Conservation (phyloP, 2,113 vertebrate genomes). For the Myxocyprinus asiaticus region DNA sequence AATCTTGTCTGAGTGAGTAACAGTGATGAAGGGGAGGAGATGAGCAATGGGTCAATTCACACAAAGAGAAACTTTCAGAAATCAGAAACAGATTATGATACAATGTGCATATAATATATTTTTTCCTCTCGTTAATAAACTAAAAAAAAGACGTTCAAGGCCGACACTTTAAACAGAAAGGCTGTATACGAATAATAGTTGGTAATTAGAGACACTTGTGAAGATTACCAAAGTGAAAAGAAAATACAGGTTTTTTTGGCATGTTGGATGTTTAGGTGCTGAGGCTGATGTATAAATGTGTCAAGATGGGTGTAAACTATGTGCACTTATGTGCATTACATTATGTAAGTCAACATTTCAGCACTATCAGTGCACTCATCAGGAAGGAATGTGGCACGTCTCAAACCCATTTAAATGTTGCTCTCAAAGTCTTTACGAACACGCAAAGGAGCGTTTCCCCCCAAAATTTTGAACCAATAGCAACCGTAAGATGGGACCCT, state of each 20-base stretch:
- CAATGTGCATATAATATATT: not conserved
- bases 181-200: not conserved
- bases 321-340: conserved; percentile 49
- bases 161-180: not conserved
- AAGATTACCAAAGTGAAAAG: conserved; percentile 17
- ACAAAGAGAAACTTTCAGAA: too few relatives aligned
- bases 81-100: not conserved
- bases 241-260: conserved; percentile 18
- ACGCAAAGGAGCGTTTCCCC: conserved; percentile 84
- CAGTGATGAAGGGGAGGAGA: too few relatives aligned
- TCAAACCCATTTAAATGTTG: conserved; percentile 32
- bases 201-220: conserved; percentile 26
- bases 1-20: too few relatives aligned
- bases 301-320: conserved; percentile 49
- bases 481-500: not conserved
- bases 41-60: too few relatives aligned
- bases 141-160: not conserved
- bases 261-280: conserved; percentile 48
- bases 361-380: conserved; percentile 56
- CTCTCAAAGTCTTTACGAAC: conserved; percentile 58
- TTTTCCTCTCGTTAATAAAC: not conserved
- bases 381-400: conserved; percentile 48
- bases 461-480: conserved; percentile 37
- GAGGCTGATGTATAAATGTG: conserved; percentile 40
- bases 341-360: conserved; percentile 56